Base-by-base conservation (phyloP, 1,140 invertebrate species). In the Bombus superbus region DNA sequence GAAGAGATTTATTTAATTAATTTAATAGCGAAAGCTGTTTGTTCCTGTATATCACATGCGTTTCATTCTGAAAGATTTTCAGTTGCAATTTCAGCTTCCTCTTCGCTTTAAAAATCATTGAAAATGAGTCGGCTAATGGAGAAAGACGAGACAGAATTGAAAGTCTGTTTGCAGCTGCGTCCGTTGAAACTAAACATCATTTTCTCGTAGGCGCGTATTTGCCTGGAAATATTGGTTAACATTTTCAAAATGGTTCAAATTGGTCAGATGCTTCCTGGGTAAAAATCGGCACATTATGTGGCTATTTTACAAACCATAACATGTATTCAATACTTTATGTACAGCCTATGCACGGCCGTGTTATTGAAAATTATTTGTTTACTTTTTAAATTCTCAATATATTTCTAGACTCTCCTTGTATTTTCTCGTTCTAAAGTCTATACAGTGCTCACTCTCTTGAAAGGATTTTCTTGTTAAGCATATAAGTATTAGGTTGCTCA, bases 61-160 rank as follows among this genome's bases (percentile, higher is more conserved):
- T 71, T 74, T 72, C 83, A 69, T 47, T 76, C 42, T 44, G 62
- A 84, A 88, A 88, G 69, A 80, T 88, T 57, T 75, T 81, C 40
- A 62, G n/a, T 80, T 53, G 69, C 72, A 72, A 28, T 69, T 73
- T 38, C 72, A 13, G 38, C 40, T 44, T 57, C n/a, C 44, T 73
- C 25, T 64, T 75, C 38, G 42, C 71, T 80, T 62, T 57, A 92
- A 88, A 92, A 90, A 91, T 94, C 93, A 93, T 94, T 93, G 92
- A 90, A 81, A 81, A 90, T 89, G 86, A 91, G 88, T 89, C 85
- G 83, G 88, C 89, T 93, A 93, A 92, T 92, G 89, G 90, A 91
- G 89, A 88, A 87, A 81, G 77, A 77, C 82, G 76, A 62, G 80
- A 86, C 76, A 38, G 85, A 89, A 89, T 91, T 76, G 84, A 90